A percentile compares a stretch with the other conserved stretches of the same genome.
Conservation (phyloP, 2,797 vertebrate genomes). For the Echiichthys vipera region DNA sequence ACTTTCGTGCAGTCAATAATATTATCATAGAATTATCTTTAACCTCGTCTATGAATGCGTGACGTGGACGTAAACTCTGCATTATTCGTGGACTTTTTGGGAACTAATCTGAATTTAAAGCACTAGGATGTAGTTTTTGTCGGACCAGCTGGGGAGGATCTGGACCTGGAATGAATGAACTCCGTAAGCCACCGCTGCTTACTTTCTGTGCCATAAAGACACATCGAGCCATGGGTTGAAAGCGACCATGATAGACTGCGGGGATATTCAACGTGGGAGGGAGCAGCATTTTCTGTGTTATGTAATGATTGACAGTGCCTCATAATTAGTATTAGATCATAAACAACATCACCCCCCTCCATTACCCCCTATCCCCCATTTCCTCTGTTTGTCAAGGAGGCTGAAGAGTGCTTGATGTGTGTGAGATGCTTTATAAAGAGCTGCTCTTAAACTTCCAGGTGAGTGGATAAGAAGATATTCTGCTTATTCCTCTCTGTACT, state of each 20-base stretch:
- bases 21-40: not conserved
- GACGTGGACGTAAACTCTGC: slow-evolving; percentile 50
- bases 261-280: slow-evolving; percentile 78
- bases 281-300: slow-evolving; percentile 74
- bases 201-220: slow-evolving; percentile 68
- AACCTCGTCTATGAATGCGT: slow-evolving; percentile 39
- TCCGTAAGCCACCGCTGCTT: slow-evolving; percentile 37
- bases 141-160: slow-evolving; percentile 34
- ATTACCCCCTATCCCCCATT: slow-evolving; percentile 24
- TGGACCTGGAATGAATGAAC: slow-evolving; percentile 68
- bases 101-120: slow-evolving; percentile 28
- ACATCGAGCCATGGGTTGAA: slow-evolving; percentile 80
- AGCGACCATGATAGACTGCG: slow-evolving; percentile 60
- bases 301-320: slow-evolving; percentile 78
- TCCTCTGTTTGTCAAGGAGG: slow-evolving; percentile 25
- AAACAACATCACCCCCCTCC: slow-evolving; percentile 27
- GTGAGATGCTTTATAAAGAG: not conserved
- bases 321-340: slow-evolving; percentile 67
- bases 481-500: not conserved
- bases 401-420: not conserved
- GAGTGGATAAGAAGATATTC: not conserved
- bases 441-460: slow-evolving; percentile 18
- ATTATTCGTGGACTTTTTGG: slow-evolving; percentile 49
- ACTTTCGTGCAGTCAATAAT: slow-evolving; percentile 29
- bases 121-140: slow-evolving; percentile 68